Conservation (phyloP, 2,797 vertebrate species). For the Anabas testudineus region DNA sequence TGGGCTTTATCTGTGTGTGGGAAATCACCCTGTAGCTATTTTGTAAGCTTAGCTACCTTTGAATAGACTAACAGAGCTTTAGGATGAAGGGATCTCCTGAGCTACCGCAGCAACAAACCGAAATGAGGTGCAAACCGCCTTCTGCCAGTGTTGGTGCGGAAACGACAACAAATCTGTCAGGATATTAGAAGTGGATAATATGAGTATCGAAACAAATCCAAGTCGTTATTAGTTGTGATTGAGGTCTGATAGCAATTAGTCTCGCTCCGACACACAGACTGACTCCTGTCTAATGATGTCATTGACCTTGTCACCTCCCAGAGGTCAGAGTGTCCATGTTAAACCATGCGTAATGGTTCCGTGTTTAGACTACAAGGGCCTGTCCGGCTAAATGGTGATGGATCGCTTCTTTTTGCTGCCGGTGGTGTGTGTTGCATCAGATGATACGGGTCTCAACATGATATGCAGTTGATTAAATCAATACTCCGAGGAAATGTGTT, state of each 20-base stretch:
- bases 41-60: conserved; percentile 81
- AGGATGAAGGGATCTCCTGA: conserved; percentile 73
- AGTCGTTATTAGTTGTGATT: conserved; percentile 80
- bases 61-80: conserved; percentile 75
- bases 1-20: conserved; percentile 78
- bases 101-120: conserved; percentile 57
- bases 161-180: conserved; percentile 66
- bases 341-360: conserved; percentile 83
- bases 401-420: conserved; percentile 76
- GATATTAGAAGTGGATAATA: conserved; percentile 73
- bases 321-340: conserved; percentile 84
- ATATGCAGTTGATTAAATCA: conserved; percentile 84
- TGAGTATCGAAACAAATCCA: conserved; percentile 77
- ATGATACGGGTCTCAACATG: conserved; percentile 83
- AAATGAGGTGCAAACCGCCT: conserved; percentile 59
- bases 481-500: conserved; percentile 83
- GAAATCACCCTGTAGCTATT: conserved; percentile 79
- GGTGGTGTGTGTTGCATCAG: conserved; percentile 81
- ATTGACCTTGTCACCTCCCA: conserved; percentile 82
- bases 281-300: conserved; percentile 82
- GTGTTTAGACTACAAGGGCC: conserved; percentile 83
- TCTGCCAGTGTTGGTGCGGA: conserved; percentile 31
- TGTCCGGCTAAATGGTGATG: conserved; percentile 83
- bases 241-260: conserved; percentile 84
- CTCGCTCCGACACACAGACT: conserved; percentile 65